A percentile compares a stretch with the other conserved stretches of the same genome.
Conservation (phyloP, 2,888 invertebrate genomes). For the Oligia fasciuncula region DNA sequence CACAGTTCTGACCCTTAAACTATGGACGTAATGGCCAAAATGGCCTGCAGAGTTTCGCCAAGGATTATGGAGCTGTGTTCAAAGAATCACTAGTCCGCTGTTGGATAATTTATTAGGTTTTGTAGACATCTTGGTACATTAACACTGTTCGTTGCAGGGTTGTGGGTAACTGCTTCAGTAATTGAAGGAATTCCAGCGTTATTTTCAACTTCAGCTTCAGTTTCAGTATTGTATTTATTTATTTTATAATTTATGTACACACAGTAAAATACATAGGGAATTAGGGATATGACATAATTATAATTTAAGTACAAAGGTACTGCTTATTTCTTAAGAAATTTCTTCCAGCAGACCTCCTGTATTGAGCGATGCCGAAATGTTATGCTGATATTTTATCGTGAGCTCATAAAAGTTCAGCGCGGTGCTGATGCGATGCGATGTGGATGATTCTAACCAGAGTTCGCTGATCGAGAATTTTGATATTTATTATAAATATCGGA, state of each 20-base stretch:
- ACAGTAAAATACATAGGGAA: too few species aligned
- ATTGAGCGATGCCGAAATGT: neutral
- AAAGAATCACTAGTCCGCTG: conserved; percentile 54
- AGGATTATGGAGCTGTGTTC: conserved; percentile 46
- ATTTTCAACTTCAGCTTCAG: neutral
- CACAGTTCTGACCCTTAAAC: conserved; percentile 58
- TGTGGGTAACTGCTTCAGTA: conserved; percentile 1
- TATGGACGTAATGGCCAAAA: conserved; percentile 47
- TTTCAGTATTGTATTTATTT: neutral
- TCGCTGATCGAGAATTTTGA: too few species aligned
- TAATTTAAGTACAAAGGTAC: too few species aligned
- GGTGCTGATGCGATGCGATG: too few species aligned
- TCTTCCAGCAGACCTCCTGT: too few species aligned
- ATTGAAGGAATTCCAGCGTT: neutral
- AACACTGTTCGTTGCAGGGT: conserved; percentile 24
- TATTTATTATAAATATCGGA: too few species aligned
- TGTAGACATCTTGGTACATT: conserved; percentile 55
- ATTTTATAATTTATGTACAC: too few species aligned
- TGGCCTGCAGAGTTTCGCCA: conserved; percentile 36
- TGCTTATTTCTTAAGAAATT: too few species aligned
- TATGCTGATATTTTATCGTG: neutral
- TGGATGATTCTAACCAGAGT: too few species aligned
- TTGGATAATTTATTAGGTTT: conserved; percentile 60
- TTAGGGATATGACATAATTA: too few species aligned
- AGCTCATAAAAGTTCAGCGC: neutral